These are phyloP conservation scores for Gobius niger DNA, from an alignment of 2,113 vertebrate species.

Conservation along the genomic window DNA sequence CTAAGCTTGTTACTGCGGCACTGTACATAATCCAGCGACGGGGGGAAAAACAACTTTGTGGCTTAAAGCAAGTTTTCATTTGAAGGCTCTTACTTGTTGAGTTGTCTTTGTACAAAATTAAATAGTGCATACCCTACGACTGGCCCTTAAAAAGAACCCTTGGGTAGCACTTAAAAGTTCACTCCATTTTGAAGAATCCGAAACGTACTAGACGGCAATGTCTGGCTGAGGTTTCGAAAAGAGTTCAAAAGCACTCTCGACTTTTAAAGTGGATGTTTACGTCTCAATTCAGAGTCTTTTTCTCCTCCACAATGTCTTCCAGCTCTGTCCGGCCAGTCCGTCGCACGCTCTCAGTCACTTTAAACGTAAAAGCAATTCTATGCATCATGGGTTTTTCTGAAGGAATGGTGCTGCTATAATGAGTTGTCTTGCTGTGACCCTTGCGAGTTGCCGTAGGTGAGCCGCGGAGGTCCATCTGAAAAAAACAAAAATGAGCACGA, in stretches of 20 bases:
- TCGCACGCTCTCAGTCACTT: slow-evolving; percentile 20
- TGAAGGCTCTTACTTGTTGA: background rate
- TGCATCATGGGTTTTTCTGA: slow-evolving; percentile 3
- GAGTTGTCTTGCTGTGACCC: slow-evolving; percentile 47
- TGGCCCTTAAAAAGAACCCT: background rate
- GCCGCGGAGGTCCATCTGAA: slow-evolving; percentile 62
- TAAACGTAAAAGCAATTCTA: slow-evolving; percentile 12
- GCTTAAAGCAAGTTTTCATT: background rate
- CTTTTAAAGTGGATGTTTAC: slow-evolving; percentile 17
- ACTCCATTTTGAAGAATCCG: background rate
- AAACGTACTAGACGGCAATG: slow-evolving; percentile 12
- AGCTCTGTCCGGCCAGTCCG: slow-evolving; percentile 12
- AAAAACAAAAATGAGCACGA: slow-evolving; percentile 17
- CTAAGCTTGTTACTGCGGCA: background rate
- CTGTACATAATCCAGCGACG: background rate
- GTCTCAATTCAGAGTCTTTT: slow-evolving; percentile 50
- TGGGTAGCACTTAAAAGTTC: slow-evolving; percentile 9
- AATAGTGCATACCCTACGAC: background rate
- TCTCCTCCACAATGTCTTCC: slow-evolving; percentile 28
- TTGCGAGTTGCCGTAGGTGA: slow-evolving; percentile 29
- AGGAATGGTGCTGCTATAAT: slow-evolving; percentile 53
- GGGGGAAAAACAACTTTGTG: background rate
- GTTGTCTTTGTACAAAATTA: slow-evolving; percentile 3
- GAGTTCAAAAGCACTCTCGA: slow-evolving; percentile 32
- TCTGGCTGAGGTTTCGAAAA: background rate